Base-by-base conservation (phyloP, 2,797 vertebrate species). In the Lates japonicus region DNA sequence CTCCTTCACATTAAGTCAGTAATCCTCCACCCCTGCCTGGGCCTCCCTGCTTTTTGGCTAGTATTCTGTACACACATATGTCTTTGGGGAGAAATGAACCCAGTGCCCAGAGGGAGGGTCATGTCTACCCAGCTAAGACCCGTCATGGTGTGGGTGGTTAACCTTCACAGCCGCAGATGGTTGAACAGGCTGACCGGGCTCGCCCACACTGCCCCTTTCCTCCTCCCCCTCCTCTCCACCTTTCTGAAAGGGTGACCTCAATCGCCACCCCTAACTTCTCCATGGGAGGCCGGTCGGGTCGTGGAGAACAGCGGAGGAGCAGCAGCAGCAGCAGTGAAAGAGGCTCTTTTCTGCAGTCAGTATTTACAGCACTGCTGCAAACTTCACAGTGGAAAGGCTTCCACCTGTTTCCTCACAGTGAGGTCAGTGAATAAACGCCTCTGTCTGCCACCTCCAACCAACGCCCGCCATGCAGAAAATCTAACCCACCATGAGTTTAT, bases 271-370 rank as follows among this genome's bases (percentile, higher is more conserved):
- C 12, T 22, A 64, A 44, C 60, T 11, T 33, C 70, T 67, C 82
- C 74, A 41, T 31, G 78, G 22, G 63, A 78, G 81, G 48, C 60
- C 35, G 62, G 80, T 66, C 59, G 6, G 74, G n/a, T 78, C 79
- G 31, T 1, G 77, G 78, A 81, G 87, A 80, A 85, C 51, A 66
- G 82, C 7, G 25, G 64, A 72, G 85, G 62, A 69, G 82, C 64
- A 72, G 77, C 37, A 20, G 72, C n/a, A n/a, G n/a, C n/a, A n/a
- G n/a, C n/a, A 85, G 72, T 94, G 83, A 94, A 95, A 91, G 94
- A 59, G 71, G 70, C 81, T 90, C 92, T 91, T 92, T 94, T n/a
- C 91, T 69, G 71, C 65, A 76, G 80, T 61, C 72, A 7, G 52
- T 57, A 10, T 59, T n/a, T 74, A 59, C 70, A 25, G 70, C 80